phyloP scores from a whole-genome alignment of 2,113 vertebrate species.

The Smithornis capensis region DNA sequence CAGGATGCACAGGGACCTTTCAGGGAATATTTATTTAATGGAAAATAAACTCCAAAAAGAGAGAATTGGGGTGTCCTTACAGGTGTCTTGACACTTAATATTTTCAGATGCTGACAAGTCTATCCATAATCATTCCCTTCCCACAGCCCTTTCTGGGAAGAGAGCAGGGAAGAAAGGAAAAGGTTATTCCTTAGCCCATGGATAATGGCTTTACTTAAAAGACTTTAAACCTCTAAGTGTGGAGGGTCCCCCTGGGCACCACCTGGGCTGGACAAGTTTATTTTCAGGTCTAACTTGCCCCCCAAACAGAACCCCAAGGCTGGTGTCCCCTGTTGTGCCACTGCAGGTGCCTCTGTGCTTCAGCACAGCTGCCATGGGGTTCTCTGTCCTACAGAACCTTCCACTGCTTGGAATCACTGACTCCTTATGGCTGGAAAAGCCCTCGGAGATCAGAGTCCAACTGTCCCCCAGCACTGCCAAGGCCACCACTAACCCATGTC shows the following conservation, averaged over 20 bases:
- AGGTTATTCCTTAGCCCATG: not conserved
- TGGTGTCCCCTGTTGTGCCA: not conserved
- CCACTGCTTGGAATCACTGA: not conserved
- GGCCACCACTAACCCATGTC: no score
- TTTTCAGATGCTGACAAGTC: not conserved
- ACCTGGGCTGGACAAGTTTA: not conserved
- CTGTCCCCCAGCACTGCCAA: not conserved
- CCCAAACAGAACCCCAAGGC: not conserved
- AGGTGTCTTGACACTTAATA: not conserved
- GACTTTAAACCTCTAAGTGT: not conserved
- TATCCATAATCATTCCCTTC: not conserved
- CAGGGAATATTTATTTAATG: not conserved
- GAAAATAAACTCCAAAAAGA: not conserved
- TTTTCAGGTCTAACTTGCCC: not conserved
- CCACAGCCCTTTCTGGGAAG: not conserved
- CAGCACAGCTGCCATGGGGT: fast-evolving
- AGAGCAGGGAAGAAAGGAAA: not conserved
- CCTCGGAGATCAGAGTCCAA: not conserved
- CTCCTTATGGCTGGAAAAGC: not conserved
- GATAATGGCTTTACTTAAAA: not conserved
- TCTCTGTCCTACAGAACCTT: not conserved
- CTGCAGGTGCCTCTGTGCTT: not conserved
- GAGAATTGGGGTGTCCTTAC: not conserved
- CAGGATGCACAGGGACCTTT: not conserved
- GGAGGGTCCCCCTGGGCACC: not conserved